phyloP scores from a whole-genome alignment of 2,888 invertebrate genomes.

The Elegia similella region DNA sequence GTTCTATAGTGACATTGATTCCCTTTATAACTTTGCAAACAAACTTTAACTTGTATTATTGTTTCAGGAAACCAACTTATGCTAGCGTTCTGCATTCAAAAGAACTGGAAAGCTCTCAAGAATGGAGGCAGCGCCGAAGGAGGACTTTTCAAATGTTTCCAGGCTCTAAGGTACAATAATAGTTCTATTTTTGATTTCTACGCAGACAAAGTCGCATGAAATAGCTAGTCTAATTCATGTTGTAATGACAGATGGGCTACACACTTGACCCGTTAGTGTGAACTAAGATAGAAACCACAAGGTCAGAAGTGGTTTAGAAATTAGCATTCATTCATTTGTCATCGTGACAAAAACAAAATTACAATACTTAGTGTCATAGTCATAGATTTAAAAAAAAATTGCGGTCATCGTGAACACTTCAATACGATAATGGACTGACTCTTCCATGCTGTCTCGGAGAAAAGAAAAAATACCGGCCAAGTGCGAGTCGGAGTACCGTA shows the following conservation, averaged over 20 bases:
- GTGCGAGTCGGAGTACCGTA: too few relatives aligned
- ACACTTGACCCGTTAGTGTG: neutral
- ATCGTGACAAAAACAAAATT: neutral
- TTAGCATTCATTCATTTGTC: neutral
- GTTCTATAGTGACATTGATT: too few relatives aligned
- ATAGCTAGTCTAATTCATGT: too few relatives aligned
- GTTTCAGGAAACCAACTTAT: conserved; percentile 56
- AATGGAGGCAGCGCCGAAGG: conserved; percentile 71
- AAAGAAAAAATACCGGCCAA: too few relatives aligned
- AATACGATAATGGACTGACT: too few relatives aligned
- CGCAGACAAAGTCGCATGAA: too few relatives aligned
- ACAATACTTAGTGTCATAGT: neutral
- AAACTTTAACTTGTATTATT: neutral
- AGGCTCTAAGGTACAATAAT: conserved; percentile 57
- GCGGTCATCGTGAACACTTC: too few relatives aligned
- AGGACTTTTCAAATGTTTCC: conserved; percentile 72
- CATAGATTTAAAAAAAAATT: too few relatives aligned
- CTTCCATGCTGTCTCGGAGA: too few relatives aligned
- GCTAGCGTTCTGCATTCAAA: conserved; percentile 69
- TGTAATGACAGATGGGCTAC: neutral
- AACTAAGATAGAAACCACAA: neutral
- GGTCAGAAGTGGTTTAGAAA: neutral
- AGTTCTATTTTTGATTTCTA: too few relatives aligned
- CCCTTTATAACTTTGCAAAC: too few relatives aligned
- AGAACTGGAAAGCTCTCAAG: conserved; percentile 74